Evolutionary conservation across 2,797 vertebrate genomes (phyloP), one percentile per base, ranked within the genome.

Genomic region (Ispidina picta): DNA sequence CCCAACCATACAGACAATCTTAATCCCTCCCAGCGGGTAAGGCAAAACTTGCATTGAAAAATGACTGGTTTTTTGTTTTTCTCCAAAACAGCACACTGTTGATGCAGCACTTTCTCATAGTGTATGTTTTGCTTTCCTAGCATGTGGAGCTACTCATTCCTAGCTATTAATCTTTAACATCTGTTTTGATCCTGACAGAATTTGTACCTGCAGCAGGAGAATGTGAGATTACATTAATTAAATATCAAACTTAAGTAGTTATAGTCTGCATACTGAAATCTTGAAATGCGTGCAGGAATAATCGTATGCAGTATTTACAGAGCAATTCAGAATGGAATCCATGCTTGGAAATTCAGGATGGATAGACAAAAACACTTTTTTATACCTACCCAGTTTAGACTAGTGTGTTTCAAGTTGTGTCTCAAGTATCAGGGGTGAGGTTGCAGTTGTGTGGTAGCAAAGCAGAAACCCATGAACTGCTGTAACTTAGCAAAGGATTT

Each of bases 1-100:
- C 98, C 99, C 91, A 99, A 96, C 97, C 98, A 99, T 76, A 98
- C 98, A 62, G 99, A 99, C 95, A 98, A 98, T 98, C 97, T 99
- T 75, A 98, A 98, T 96, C 98, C 98, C 55, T 98, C 98, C 37
- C 98, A 98, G 77, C 97, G 96, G 97, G 98, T 98, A 97, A 97
- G 88, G 78, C 69, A 63, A 70, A 94, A 85, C 37, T 41, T 89
- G 41, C 22, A 20, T 2, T 69, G 59, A 78, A 63, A 81, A 65
- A 33, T 13, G 21, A 11, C 35, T 31, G 29, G 4, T 12, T 31
- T n/a, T 55, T 19, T n/a, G 11, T n/a, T 52, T 39, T 28, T 20
- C 13, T 28, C 26, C 12, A 26, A 28, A 29, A 48, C 39, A 51
- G 16, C 23, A 26, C 33, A 11, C 15, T 16, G 63, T 6, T 31